Evolutionary conservation across 2,113 vertebrate genomes (phyloP).

Genomic region (Python bivittatus): DNA sequence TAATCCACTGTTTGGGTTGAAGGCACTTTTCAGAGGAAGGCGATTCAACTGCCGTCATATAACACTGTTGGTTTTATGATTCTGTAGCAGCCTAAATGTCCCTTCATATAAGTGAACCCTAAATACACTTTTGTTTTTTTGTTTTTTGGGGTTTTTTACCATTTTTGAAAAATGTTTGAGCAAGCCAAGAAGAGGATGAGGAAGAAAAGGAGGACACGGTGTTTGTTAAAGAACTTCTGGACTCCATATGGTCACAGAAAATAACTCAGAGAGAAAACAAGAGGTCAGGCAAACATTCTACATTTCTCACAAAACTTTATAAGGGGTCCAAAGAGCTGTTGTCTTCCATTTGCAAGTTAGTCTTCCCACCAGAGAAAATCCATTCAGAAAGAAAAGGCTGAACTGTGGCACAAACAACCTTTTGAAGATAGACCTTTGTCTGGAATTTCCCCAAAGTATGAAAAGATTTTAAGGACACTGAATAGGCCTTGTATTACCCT

Average conservation of each 20-base stretch:
- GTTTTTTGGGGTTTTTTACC: too few species aligned
- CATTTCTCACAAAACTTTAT: not conserved
- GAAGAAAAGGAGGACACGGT: not conserved
- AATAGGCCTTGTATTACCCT: not conserved
- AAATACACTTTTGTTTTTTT: not conserved
- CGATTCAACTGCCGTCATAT: not conserved
- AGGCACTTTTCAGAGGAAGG: not conserved
- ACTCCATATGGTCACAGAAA: not conserved
- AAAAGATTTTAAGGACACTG: not conserved
- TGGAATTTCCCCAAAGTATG: not conserved
- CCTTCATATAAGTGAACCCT: not conserved
- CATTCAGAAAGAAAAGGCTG: too few species aligned
- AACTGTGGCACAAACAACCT: not conserved
- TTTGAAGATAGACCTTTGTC: not conserved
- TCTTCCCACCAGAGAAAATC: not conserved
- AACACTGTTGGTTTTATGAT: not conserved
- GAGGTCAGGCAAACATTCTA: not conserved
- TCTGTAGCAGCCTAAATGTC: not conserved
- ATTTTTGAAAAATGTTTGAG: not conserved
- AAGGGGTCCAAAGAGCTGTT: not conserved
- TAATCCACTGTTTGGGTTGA: not conserved
- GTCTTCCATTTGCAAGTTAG: not conserved
- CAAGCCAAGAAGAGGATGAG: not conserved
- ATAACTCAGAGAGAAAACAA: not conserved
- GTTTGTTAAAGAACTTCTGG: not conserved